Evolutionary conservation across 2,888 invertebrate species (phyloP), one percentile per base, ranked within the genome.

Genomic region (Meiosimyza decipiens): DNA sequence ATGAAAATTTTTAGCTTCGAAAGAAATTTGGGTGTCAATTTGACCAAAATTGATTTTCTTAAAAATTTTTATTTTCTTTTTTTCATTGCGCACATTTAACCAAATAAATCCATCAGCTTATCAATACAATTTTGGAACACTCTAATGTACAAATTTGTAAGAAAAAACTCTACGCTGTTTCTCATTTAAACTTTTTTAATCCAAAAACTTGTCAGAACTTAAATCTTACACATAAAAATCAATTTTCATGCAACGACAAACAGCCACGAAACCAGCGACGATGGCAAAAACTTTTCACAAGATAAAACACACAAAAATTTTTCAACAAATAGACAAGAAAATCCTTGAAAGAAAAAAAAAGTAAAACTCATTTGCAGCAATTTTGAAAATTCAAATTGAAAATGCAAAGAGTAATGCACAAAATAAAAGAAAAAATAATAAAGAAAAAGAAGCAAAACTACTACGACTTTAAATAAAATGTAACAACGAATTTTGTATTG

Each of bases 151-250:
- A 28, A n/a, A 28, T 28, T 28, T 11, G 3, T 5, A 60, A 22
- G 40, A 3, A 60, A 60, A 22, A 11, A 60, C 40, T 9, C 6
- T 40, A 9, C 40, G 6, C 40, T 64, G 52, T 64, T 57, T 67
- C 57, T 67, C 50, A 55, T 67, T 47, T 67, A 67, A 55, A 54
- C 47, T 55, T 67, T 55, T 47, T 55, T 57, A 67, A 67, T 55
- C 49, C 47, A 13, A 11, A 33, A 67, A 55, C 67, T 55, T 67
- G 67, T 67, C 67, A 54, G 47, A 47, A 67, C 67, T 64, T 15
- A 51, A 51, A 51, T 40, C 28, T 64, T 64, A 13, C 6, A 13
- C 64, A 63, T 49, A 63, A 12, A 49, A 63, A 63, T 40, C 63
- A 47, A 63, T 63, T 63, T 62, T 40, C 40, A 15, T 62, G 60